A percentile compares a stretch with the other conserved stretches of the same genome.
phyloP scores from a whole-genome alignment of 1,140 invertebrate genomes.

The Samia ricini region DNA sequence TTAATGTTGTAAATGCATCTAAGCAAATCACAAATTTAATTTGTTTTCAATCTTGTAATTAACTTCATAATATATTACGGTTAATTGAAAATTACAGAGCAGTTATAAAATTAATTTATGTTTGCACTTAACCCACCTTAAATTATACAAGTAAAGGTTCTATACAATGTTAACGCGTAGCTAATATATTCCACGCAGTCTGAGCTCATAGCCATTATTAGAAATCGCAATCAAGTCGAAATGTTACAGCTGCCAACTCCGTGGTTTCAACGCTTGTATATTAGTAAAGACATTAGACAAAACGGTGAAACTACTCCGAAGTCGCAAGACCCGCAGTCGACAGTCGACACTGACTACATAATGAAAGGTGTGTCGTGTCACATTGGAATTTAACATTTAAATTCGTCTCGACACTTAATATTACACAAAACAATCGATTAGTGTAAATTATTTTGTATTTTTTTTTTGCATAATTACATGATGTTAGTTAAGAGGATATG shows the following conservation, averaged over 20 bases:
- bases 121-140: constrained; percentile 28
- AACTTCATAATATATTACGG: constrained; percentile 27
- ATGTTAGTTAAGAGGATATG: no score
- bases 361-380: constrained; percentile 68
- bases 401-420: constrained; percentile 3
- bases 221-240: constrained; percentile 65
- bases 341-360: constrained; percentile 54
- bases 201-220: constrained; percentile 73
- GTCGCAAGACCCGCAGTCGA: constrained; percentile 33
- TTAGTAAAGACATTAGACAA: constrained; percentile 40
- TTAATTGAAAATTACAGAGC: constrained; percentile 36
- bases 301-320: constrained; percentile 35
- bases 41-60: background rate
- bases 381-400: constrained; percentile 41
- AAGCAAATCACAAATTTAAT: background rate
- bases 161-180: constrained; percentile 68
- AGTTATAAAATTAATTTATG: constrained; percentile 39
- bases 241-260: constrained; percentile 47
- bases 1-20: no score
- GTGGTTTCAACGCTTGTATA: constrained; percentile 17
- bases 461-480: no score
- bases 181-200: constrained; percentile 71
- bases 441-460: background rate
- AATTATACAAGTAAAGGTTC: constrained; percentile 42
- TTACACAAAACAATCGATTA: constrained; percentile 4